Evolutionary conservation across 1,140 invertebrate genomes (phyloP).

Genomic region (Popillia japonica): DNA sequence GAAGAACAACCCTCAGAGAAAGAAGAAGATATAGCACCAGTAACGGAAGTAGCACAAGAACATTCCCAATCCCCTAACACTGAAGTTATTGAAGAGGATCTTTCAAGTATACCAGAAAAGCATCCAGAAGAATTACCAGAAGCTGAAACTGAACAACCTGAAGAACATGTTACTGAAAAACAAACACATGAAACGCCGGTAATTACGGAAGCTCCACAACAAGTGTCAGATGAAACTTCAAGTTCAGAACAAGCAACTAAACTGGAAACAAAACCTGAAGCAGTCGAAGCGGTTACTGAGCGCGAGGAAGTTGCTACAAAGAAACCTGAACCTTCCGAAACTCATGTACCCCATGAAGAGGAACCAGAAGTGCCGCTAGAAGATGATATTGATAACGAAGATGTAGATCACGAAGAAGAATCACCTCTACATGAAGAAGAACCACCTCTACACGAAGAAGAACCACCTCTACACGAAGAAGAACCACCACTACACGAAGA

Average conservation of each 20-base stretch:
- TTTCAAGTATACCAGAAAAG: slow-evolving; percentile 15
- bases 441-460: background rate
- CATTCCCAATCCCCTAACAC: background rate
- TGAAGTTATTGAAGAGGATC: background rate
- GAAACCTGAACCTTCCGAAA: slow-evolving; percentile 41
- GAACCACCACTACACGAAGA: background rate
- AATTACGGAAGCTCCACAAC: slow-evolving; percentile 41
- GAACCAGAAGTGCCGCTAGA: background rate
- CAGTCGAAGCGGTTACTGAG: background rate
- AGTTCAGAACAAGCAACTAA: slow-evolving; percentile 22
- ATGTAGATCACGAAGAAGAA: slow-evolving; percentile 31
- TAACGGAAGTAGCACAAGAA: slow-evolving; percentile 22
- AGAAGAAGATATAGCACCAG: slow-evolving; percentile 40
- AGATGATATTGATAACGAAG: slow-evolving; percentile 35
- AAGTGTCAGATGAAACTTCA: slow-evolving; percentile 34
- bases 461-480: background rate
- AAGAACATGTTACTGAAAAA: slow-evolving; percentile 42
- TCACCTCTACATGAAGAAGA: slow-evolving; percentile 22
- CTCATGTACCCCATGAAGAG: background rate
- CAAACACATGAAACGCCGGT: background rate
- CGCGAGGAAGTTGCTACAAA: slow-evolving; percentile 28
- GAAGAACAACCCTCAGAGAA: slow-evolving; percentile 41
- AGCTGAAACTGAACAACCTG: background rate
- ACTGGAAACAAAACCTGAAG: background rate
- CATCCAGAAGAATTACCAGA: background rate